phyloP scores from a whole-genome alignment of 2,113 vertebrate species.

The Anolis carolinensis region DNA sequence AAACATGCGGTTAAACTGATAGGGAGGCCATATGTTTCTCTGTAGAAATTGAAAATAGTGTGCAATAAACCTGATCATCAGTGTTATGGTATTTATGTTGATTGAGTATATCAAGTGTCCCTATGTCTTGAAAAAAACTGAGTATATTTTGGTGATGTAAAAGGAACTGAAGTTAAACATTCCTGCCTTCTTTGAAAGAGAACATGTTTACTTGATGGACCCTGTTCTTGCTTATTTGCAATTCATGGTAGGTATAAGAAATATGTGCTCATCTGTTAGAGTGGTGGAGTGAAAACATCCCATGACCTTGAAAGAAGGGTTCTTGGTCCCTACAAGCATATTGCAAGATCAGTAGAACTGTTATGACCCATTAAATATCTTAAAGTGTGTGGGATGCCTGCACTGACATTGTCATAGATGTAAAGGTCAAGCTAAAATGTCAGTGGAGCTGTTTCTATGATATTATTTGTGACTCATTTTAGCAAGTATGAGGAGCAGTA shows the following conservation, averaged over 20 bases:
- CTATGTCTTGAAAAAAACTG: neutral
- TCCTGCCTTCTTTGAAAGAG: neutral
- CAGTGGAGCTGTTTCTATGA: slow-evolving; percentile 44
- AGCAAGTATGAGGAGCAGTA: slow-evolving; percentile 33
- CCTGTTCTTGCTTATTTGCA: neutral
- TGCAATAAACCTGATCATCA: neutral
- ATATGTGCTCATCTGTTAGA: neutral
- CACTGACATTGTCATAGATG: slow-evolving; percentile 43
- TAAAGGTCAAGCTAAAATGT: slow-evolving; percentile 63
- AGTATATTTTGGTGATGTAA: neutral
- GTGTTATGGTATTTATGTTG: neutral
- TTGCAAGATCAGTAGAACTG: slow-evolving; percentile 45
- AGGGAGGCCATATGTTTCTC: neutral
- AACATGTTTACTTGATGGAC: neutral
- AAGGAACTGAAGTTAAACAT: neutral
- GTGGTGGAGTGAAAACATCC: slow-evolving; percentile 33
- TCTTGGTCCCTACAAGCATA: slow-evolving; percentile 39
- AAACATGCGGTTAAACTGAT: neutral
- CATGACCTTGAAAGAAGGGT: slow-evolving; percentile 43
- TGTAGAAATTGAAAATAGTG: neutral
- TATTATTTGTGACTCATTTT: slow-evolving; percentile 50
- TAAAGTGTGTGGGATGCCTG: slow-evolving; percentile 14
- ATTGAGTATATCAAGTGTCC: neutral
- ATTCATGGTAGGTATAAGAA: neutral
- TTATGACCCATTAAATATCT: slow-evolving; percentile 23